Evolutionary conservation across 2,797 vertebrate genomes (phyloP).

Genomic region (Etheostoma nigrum): DNA sequence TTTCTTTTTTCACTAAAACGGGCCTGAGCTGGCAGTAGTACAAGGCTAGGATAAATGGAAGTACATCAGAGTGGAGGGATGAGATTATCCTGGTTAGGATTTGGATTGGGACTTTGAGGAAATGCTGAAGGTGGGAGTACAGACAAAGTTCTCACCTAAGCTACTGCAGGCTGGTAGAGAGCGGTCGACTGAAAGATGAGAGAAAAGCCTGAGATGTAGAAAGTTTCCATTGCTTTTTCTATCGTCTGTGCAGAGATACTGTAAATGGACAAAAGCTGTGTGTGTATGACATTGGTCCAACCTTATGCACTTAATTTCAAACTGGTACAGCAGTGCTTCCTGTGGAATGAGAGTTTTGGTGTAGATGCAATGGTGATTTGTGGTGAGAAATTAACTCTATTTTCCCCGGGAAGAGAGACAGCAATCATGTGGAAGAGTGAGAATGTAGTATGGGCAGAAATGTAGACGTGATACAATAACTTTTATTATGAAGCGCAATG

Average conservation of each 20-base stretch:
- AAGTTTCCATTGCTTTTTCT: constrained; percentile 22
- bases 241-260: background rate
- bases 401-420: too few relatives aligned
- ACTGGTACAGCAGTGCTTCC: background rate
- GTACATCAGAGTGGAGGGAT: constrained; percentile 81
- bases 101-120: constrained; percentile 78
- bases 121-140: constrained; percentile 78
- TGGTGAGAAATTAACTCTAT: too few relatives aligned
- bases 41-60: constrained; percentile 81
- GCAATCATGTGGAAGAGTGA: too few relatives aligned
- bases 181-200: constrained; percentile 41
- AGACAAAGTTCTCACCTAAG: constrained; percentile 78
- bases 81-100: constrained; percentile 82
- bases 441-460: too few relatives aligned
- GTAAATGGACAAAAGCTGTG: constrained; percentile 14
- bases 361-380: too few relatives aligned
- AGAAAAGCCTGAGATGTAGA: constrained; percentile 44
- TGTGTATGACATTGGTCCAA: background rate
- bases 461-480: too few relatives aligned
- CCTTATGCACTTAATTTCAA: constrained; percentile 19
- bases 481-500: too few relatives aligned
- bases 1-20: constrained; percentile 74
- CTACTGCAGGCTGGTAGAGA: constrained; percentile 47
- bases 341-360: too few relatives aligned
- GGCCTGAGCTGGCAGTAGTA: constrained; percentile 81